Evolutionary conservation across 2,888 invertebrate species (phyloP).

Genomic region (Melanchra persicariae): DNA sequence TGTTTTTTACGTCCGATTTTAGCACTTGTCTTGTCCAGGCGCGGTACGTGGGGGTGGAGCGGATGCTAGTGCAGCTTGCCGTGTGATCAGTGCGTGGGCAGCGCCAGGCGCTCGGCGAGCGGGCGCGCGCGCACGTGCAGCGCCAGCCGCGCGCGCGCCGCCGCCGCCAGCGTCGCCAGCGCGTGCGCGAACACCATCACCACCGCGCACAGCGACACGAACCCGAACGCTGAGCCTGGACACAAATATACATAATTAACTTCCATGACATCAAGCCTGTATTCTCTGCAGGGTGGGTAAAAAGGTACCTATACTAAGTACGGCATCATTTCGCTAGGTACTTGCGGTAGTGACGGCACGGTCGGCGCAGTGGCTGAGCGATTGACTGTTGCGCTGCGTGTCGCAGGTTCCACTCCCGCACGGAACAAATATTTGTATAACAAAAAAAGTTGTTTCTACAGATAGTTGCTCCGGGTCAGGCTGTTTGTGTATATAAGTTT

Average conservation of each 20-base stretch:
- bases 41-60: constrained; percentile 3
- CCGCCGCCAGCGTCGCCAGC: constrained; percentile 78
- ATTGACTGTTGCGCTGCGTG: no score
- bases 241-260: not conserved
- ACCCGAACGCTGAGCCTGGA: constrained; percentile 84
- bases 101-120: constrained; percentile 75
- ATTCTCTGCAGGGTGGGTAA: not conserved
- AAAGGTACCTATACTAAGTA: not conserved
- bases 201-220: constrained; percentile 85
- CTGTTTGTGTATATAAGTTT: no score
- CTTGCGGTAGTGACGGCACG: not conserved
- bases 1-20: constrained; percentile 32
- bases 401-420: no score
- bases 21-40: constrained; percentile 8
- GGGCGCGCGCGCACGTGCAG: constrained; percentile 70
- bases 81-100: constrained; percentile 81
- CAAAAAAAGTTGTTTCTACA: no score
- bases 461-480: no score
- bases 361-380: no score
- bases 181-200: constrained; percentile 84
- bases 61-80: constrained; percentile 50
- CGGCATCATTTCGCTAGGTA: not conserved
- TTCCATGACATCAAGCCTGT: no score
- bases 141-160: constrained; percentile 74
- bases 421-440: no score